Base-by-base conservation (phyloP, 1,140 invertebrate genomes). In the Drosophila sproati region DNA sequence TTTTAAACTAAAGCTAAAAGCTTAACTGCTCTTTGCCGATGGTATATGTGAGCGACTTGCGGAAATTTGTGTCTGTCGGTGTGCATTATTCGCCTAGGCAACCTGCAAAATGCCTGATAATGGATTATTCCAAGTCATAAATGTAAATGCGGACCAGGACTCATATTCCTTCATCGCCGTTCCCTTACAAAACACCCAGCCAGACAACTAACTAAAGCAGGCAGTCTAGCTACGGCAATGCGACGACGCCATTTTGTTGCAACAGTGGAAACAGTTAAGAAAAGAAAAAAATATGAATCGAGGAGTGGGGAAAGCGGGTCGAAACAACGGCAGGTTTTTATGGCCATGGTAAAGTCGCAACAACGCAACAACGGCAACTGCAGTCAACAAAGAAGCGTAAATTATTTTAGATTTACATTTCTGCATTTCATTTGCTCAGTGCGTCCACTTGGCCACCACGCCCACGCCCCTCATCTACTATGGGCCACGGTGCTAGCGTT, bases 391-490 rank as follows among this genome's bases (percentile, higher is more conserved):
- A 89, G 86, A 90, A 78, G 85, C 85, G 85, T 89, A 89, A 89
- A 89, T 89, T 89, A 89, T 89, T 89, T 89, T 90, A 89, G 85
- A 89, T 89, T 89, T 89, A 86, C 85, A 89, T 89, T 89, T 89
- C 86, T 85, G 85, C 85, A 88, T 88, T 88, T 89, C 85, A 89
- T 88, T 88, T 88, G 80, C 76, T 80, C 83, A 68, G 47, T 56
- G 52, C 54, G 47, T 57, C 47, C 73, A 62, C 60, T 70, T 43
- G 20, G 41, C 50, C 29, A 20, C 39, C 20, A 39, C 41, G 34
- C 54, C 45, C 35, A 10, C 37, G 7, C 5, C 7, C 43, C 41
- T 8, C 37, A 5, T 29, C 56, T 5, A 8, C 7, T 10, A 43
- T 8, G 2, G 51, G 62, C 34, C 50, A 47, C 45, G 71, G 70